These are phyloP conservation scores for Silurus aristotelis DNA, from an alignment of 2,797 vertebrate species.

Conservation along the genomic window DNA sequence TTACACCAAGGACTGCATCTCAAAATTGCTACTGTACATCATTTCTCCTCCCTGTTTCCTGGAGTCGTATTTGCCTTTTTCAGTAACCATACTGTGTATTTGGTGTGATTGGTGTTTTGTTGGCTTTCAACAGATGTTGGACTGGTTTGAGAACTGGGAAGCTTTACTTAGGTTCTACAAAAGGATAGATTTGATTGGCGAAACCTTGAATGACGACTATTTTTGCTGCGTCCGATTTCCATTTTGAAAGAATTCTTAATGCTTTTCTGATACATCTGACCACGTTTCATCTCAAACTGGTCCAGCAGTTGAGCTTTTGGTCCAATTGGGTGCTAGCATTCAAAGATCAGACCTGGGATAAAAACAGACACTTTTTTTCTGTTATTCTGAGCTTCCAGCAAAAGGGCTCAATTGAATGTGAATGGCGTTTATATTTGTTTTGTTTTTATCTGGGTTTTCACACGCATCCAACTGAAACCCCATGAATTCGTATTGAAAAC, in stretches of 20 bases:
- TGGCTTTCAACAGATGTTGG: neutral
- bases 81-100: slow-evolving; percentile 40
- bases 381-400: slow-evolving; percentile 3
- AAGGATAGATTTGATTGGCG: slow-evolving; percentile 37
- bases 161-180: slow-evolving; percentile 26
- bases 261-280: neutral
- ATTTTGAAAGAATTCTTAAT: neutral
- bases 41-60: slow-evolving; percentile 22
- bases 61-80: slow-evolving; percentile 39
- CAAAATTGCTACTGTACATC: slow-evolving; percentile 46
- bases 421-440: slow-evolving; percentile 18
- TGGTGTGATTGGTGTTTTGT: slow-evolving; percentile 36
- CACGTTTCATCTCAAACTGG: slow-evolving; percentile 7
- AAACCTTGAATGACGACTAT: neutral
- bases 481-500: neutral
- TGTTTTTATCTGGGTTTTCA: neutral
- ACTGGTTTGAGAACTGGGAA: slow-evolving; percentile 18
- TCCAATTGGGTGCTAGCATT: slow-evolving; percentile 31
- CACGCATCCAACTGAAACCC: neutral
- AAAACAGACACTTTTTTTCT: slow-evolving; percentile 7
- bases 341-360: slow-evolving; percentile 46
- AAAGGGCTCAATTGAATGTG: slow-evolving; percentile 28
- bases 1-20: slow-evolving; percentile 51
- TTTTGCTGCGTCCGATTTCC: neutral
- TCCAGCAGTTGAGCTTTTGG: slow-evolving; percentile 6